A percentile compares a stretch with the other conserved stretches of the same genome.
These are phyloP conservation scores for Acrocyrtus sp. DNA, from an alignment of 2,888 invertebrate species.

Conservation along the genomic window DNA sequence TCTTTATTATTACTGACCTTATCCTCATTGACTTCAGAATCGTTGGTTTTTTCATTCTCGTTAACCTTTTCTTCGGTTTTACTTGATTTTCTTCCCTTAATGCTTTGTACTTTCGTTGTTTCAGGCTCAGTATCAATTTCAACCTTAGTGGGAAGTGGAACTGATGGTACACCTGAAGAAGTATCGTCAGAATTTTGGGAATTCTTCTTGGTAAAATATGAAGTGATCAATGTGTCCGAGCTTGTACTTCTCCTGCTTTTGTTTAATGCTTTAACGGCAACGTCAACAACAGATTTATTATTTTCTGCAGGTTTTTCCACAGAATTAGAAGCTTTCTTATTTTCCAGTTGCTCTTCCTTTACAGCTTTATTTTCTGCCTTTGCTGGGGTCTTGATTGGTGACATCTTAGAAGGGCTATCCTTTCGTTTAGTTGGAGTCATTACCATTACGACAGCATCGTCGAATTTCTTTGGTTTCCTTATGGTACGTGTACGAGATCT, in stretches of 20 bases:
- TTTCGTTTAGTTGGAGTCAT: conserved; percentile 39
- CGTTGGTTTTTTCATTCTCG: background rate
- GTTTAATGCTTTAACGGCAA: background rate
- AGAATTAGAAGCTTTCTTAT: background rate
- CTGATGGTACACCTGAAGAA: background rate
- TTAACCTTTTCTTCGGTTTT: background rate
- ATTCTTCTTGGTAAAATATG: conserved; percentile 29
- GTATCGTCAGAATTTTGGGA: conserved; percentile 17
- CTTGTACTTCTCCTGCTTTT: conserved; percentile 22
- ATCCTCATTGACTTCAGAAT: background rate
- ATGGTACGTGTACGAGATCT: conserved; percentile 37
- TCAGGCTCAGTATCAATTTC: conserved; percentile 6
- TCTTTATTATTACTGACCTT: background rate
- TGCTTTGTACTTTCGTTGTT: conserved; percentile 5
- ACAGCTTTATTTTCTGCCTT: conserved; percentile 7
- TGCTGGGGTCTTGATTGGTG: conserved; percentile 14
- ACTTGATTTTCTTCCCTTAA: background rate
- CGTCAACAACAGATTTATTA: background rate
- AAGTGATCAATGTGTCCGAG: conserved; percentile 35
- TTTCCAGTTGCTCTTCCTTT: background rate
- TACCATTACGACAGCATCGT: conserved; percentile 35
- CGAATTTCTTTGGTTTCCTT: conserved; percentile 40
- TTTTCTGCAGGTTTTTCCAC: background rate
- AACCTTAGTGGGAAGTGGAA: background rate
- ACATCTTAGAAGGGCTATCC: conserved; percentile 36